Base-by-base conservation (phyloP, 2,888 invertebrate genomes). In the Phengaris arion region DNA sequence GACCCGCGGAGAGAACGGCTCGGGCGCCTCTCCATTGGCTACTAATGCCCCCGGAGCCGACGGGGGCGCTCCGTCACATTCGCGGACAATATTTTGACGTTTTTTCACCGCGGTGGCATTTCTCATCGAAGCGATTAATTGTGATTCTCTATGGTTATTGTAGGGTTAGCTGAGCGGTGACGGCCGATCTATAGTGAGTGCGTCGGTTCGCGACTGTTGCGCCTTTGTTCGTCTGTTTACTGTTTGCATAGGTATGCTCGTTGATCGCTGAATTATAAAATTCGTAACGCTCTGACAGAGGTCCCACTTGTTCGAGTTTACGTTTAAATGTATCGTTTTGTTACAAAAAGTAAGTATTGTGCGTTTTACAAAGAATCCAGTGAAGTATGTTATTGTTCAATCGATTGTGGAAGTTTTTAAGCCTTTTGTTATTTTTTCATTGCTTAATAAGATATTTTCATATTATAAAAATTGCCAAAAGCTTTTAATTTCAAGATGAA, bases 121-220 rank as follows among this genome's bases (percentile, higher is more conserved):
- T 90, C 88, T 87, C 87, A 90, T 84, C 89, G 89, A 85, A 83
- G 86, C 90, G 89, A 91, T 92, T 92, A 93, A 93, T 93, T 91
- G 92, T 93, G 89, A 92, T 92, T 92, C 91, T 90, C 89, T 90
- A 91, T 89, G 89, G 90, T 87, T 85, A 90, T 92, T 90, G 93
- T 90, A 88, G 90, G 91, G 92, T 91, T 92, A 91, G 92, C 91
- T 91, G 93, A 91, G 88, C 90, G 86, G 88, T 64, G 64, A 64
- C 83, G 86, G 85, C 22, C 46, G 87, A 87, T 69, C 85, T 77
- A 74, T 76, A 76, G 74, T 76, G 64, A 46, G 15, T 77, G 75
- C 72, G 59, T 72, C 57, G 76, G 77, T 75, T 72, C 48, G 70
- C 77, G 76, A 79, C 78, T 79, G 75, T 74, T 68, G 57, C 74